Evolutionary conservation across 2,888 invertebrate genomes (phyloP).

Genomic region (Fragum sueziense): DNA sequence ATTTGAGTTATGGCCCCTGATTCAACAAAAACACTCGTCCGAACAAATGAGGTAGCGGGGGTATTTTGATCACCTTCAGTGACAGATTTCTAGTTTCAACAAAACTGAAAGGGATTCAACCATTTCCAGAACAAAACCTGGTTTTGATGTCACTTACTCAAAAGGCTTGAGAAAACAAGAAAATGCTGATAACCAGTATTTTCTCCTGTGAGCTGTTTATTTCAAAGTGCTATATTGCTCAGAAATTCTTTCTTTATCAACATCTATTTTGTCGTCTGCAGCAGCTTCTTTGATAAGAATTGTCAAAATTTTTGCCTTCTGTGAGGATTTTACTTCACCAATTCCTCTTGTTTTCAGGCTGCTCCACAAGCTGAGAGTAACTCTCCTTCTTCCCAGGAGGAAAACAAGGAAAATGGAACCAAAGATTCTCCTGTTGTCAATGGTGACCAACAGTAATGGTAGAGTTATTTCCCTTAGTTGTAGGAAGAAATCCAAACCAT

Average conservation of each 20-base stretch:
- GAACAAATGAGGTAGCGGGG: no score
- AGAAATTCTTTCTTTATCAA: background rate
- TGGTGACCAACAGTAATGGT: slow-evolving; percentile 45
- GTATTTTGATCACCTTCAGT: no score
- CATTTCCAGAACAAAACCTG: no score
- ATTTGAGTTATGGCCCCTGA: no score
- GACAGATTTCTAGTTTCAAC: no score
- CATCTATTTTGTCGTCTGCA: slow-evolving; percentile 3
- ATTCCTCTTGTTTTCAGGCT: slow-evolving; percentile 24
- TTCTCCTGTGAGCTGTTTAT: no score
- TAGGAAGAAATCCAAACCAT: background rate
- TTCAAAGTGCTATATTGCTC: background rate
- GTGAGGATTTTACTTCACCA: background rate
- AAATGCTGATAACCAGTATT: no score
- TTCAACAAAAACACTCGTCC: no score
- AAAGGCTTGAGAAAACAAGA: no score
- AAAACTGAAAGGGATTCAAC: no score
- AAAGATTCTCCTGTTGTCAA: slow-evolving; percentile 53
- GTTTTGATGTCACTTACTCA: no score
- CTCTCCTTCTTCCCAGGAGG: slow-evolving; percentile 39
- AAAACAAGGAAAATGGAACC: slow-evolving; percentile 37
- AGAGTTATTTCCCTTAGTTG: background rate
- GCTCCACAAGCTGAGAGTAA: slow-evolving; percentile 17
- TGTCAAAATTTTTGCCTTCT: background rate
- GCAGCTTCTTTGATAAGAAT: background rate